Base-by-base conservation (phyloP, 2,113 vertebrate genomes). In the Tor tambroides region DNA sequence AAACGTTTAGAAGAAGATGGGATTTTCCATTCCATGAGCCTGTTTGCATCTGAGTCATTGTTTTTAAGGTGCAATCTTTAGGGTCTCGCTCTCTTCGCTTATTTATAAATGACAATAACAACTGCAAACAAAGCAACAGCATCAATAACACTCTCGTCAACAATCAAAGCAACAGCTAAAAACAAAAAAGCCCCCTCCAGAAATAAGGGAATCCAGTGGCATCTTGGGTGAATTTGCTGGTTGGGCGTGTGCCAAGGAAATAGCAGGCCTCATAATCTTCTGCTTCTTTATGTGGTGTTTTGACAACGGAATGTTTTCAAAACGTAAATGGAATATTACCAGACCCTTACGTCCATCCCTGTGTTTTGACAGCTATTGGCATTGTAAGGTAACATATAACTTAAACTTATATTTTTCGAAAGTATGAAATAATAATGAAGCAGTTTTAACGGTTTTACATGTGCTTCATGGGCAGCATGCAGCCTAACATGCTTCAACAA, bases 161-260 rank as follows among this genome's bases (percentile, higher is more conserved):
- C 63, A 69, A 49, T 69, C 10, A 69, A 69, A 10, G n/a, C 59
- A 49, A 67, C 80, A 46, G 80, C 46, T 21, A 67, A 51, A 17
- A 81, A 63, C 71, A 82, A 61, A 7, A 26, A 83, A 69, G 51
- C 46, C 41, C 85, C 85, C 35, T 82, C 26, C 12, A 72, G 59
- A 81, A 75, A 56, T 30, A 43, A 59, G 35, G 11, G 61, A 82
- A 65, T 49, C 7, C 59, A n/a, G 12, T 41, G 35, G 56, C 79
- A 87, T 86, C 71, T 84, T 89, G 63, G 54, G 76, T 72, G 41
- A 84, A 89, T 84, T 87, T 86, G 67, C n/a, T 67, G 23, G n/a
- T 81, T 86, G 85, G 65, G 9, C 38, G 2, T 12, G 9, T 38
- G 80, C 85, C 88, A 76, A 79, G 30, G 23, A 84, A 84, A 88